Conservation (phyloP, 2,113 vertebrate genomes). For the Abramis brama region DNA sequence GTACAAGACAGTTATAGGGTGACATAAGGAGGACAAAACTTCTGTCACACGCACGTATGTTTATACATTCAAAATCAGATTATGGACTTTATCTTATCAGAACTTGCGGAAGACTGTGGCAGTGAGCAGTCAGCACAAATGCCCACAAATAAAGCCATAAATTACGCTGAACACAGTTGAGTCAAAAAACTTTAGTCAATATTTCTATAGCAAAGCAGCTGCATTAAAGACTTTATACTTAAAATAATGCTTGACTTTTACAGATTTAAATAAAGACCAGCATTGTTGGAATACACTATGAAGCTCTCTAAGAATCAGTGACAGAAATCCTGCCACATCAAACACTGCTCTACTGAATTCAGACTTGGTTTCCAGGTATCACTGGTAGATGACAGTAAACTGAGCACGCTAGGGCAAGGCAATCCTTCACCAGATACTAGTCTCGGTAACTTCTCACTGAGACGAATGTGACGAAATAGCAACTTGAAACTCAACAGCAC, state of each 20-base stretch:
- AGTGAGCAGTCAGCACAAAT: neutral
- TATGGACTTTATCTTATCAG: neutral
- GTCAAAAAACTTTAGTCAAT: neutral
- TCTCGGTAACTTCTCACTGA: slow-evolving; percentile 22
- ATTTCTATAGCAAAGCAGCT: neutral
- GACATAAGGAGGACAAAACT: neutral
- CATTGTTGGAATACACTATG: neutral
- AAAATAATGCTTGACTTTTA: neutral
- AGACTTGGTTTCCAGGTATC: slow-evolving; percentile 17
- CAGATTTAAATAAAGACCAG: neutral
- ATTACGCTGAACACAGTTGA: neutral
- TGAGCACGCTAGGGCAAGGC: slow-evolving; percentile 29
- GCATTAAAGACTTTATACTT: neutral
- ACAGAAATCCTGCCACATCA: neutral
- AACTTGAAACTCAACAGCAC: slow-evolving; percentile 33
- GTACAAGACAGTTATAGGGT: neutral
- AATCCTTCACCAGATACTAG: slow-evolving; percentile 38
- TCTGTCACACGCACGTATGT: neutral
- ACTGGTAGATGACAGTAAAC: slow-evolving; percentile 35
- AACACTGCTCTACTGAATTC: neutral
- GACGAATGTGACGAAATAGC: slow-evolving; percentile 18
- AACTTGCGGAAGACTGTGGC: neutral
- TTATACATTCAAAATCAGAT: neutral
- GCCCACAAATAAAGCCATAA: neutral
- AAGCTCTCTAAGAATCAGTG: neutral